A percentile compares a stretch with the other conserved stretches of the same genome.
Conservation (phyloP, 2,888 invertebrate species). For the Drosophila cyrtoloma region DNA sequence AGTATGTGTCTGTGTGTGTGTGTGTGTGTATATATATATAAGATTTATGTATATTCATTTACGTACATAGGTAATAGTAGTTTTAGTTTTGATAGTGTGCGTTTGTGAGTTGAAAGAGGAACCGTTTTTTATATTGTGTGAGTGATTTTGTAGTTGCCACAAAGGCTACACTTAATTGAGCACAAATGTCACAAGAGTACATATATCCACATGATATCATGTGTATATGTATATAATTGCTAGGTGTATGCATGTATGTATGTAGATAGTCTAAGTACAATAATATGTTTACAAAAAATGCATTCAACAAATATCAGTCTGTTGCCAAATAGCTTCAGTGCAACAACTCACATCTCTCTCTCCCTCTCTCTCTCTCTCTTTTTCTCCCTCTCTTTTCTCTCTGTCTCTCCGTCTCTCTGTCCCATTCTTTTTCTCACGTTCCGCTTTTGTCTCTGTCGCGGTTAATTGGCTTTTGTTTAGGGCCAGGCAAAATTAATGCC, state of each 20-base stretch:
- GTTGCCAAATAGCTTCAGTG: conserved; percentile 53
- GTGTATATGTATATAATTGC: conserved; percentile 32
- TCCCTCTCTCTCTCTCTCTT: neutral
- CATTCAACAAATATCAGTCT: conserved; percentile 78
- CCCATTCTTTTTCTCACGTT: neutral
- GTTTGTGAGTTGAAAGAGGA: conserved; percentile 56
- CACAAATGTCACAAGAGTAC: conserved; percentile 41
- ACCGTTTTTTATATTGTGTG: conserved; percentile 49
- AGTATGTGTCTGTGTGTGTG: neutral
- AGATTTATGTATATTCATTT: conserved; percentile 24
- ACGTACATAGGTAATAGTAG: conserved; percentile 24
- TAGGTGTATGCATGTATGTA: conserved; percentile 41
- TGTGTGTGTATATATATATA: conserved; percentile 11
- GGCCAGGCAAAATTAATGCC: conserved; percentile 95
- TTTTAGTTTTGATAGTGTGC: conserved; percentile 25
- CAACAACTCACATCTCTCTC: conserved; percentile 57
- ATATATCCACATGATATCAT: conserved; percentile 33
- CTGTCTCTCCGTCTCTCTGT: neutral
- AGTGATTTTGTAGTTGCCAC: conserved; percentile 30
- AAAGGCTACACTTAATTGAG: conserved; percentile 72
- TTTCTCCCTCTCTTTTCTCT: neutral
- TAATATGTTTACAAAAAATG: conserved; percentile 74
- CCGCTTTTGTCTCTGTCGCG: neutral
- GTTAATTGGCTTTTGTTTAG: conserved; percentile 44
- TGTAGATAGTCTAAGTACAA: conserved; percentile 63